A percentile compares a stretch with the other conserved stretches of the same genome.
Evolutionary conservation across 1,140 invertebrate species (phyloP).

Genomic region (Coptotermes formosanus): DNA sequence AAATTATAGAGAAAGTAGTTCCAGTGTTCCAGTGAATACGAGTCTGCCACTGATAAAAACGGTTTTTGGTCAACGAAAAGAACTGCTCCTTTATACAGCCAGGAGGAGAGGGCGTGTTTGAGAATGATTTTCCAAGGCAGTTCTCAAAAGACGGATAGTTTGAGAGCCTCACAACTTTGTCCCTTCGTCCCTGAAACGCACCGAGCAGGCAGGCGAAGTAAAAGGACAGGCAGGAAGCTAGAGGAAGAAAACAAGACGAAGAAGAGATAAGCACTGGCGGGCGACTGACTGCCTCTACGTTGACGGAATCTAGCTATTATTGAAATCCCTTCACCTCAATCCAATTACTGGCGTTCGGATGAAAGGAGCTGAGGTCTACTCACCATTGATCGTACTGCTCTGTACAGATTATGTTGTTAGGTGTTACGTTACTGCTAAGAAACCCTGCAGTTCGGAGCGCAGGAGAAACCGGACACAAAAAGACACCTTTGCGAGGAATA

Average conservation of each 20-base stretch:
- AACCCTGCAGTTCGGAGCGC: too few relatives aligned
- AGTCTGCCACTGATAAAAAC: background rate
- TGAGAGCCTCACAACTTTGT: background rate
- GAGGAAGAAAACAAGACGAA: background rate
- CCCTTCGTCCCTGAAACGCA: background rate
- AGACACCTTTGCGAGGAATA: too few relatives aligned
- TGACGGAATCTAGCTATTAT: background rate
- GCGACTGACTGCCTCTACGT: background rate
- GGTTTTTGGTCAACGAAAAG: background rate
- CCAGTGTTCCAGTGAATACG: background rate
- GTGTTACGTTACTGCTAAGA: too few relatives aligned
- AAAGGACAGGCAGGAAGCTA: background rate
- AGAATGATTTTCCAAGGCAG: background rate
- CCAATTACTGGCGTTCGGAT: background rate
- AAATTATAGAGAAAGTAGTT: too few relatives aligned
- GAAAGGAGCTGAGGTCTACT: background rate
- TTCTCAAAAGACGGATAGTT: background rate
- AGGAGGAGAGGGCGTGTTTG: background rate
- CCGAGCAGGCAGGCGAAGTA: background rate
- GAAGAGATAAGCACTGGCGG: background rate
- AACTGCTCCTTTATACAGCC: background rate
- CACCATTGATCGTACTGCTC: too few relatives aligned
- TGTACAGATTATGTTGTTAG: too few relatives aligned
- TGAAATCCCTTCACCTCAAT: constrained; percentile 12
- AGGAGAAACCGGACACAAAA: too few relatives aligned